These are phyloP conservation scores for Carollia perspicillata DNA, from an alignment of 2,113 vertebrate genomes.

Conservation along the genomic window DNA sequence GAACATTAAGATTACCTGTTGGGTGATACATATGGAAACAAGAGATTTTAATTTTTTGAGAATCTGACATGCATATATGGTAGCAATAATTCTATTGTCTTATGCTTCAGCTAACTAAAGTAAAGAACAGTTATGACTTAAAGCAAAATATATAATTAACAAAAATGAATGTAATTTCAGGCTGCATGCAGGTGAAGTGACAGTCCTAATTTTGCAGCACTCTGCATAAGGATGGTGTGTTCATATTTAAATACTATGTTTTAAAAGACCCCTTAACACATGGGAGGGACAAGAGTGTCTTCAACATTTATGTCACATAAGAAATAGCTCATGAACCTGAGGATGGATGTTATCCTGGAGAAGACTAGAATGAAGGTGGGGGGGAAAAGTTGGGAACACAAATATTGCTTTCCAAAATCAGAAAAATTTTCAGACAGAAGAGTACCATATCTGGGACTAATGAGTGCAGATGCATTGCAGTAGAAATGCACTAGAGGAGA, in stretches of 20 bases:
- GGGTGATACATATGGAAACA: neutral
- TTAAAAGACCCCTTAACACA: neutral
- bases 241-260: neutral
- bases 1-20: neutral
- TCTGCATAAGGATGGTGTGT: neutral
- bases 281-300: neutral
- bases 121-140: neutral
- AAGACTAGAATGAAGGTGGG: neutral
- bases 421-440: neutral
- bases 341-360: neutral
- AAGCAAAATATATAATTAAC: neutral
- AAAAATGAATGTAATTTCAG: neutral
- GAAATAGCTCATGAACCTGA: neutral
- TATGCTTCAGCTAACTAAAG: neutral
- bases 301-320: neutral
- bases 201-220: neutral
- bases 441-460: neutral
- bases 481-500: neutral
- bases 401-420: neutral
- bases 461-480: neutral
- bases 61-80: neutral
- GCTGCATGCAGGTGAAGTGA: neutral
- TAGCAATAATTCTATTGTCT: neutral
- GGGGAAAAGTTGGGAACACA: neutral
- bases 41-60: neutral